These are phyloP conservation scores for Macrochelys suwanniensis DNA, from an alignment of 2,797 vertebrate genomes.

Conservation along the genomic window DNA sequence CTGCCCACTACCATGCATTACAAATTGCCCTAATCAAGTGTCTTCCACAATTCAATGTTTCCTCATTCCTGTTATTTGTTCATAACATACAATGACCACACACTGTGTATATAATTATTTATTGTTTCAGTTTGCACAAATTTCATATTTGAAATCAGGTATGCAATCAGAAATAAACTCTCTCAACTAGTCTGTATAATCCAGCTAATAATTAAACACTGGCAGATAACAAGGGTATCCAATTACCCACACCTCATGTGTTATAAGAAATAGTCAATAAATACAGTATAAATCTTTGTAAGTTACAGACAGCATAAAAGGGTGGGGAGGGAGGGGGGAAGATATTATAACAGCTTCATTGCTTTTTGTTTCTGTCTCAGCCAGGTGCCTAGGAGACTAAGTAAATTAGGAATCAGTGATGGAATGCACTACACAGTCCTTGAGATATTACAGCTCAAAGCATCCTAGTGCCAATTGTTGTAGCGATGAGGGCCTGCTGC, in stretches of 20 bases:
- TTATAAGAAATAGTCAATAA: background rate
- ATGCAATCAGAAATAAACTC: background rate
- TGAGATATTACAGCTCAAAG: conserved; percentile 76
- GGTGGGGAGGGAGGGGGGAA: background rate
- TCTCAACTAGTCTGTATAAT: background rate
- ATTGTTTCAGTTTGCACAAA: background rate
- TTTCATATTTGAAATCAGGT: fast-evolving
- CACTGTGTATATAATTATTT: background rate
- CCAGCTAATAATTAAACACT: background rate
- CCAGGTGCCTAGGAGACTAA: conserved; percentile 42
- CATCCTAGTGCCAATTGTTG: conserved; percentile 53
- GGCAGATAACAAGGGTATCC: background rate
- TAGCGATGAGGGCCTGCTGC: conserved; percentile 56
- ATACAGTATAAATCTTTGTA: background rate
- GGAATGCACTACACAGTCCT: conserved; percentile 53
- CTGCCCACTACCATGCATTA: background rate
- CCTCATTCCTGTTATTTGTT: background rate
- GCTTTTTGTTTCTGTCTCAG: conserved; percentile 19
- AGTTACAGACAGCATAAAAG: background rate
- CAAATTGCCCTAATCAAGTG: background rate
- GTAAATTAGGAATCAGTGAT: conserved; percentile 61
- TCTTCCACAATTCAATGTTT: background rate
- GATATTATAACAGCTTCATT: background rate
- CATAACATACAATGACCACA: background rate
- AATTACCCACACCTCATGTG: fast-evolving